Percentiles rank a stretch among this genome's conserved stretches.
These are phyloP conservation scores for Laspeyria flexula DNA, from an alignment of 2,888 invertebrate species.

Conservation along the genomic window DNA sequence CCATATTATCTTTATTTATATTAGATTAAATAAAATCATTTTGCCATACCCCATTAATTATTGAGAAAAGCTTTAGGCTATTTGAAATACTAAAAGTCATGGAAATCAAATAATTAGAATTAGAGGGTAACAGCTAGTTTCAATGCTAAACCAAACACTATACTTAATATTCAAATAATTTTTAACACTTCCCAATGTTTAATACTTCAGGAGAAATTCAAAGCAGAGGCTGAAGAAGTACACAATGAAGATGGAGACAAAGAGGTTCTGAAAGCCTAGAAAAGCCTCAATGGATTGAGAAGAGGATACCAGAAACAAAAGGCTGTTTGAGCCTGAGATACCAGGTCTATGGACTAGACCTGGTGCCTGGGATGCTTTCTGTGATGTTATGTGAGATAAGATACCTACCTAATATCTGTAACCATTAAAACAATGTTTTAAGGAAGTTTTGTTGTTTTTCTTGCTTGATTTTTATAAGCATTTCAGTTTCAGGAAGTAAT, in stretches of 20 bases:
- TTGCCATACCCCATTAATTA: too few species aligned
- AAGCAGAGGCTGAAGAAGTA: slow-evolving; percentile 86
- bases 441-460: not conserved
- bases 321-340: not conserved
- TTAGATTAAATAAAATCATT: too few species aligned
- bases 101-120: too few species aligned
- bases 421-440: not conserved
- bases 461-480: too few species aligned
- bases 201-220: slow-evolving; percentile 81
- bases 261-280: slow-evolving; percentile 75
- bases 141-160: too few species aligned
- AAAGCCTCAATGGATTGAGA: not conserved
- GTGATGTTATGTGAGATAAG: slow-evolving; percentile 31
- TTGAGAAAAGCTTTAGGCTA: too few species aligned
- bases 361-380: slow-evolving; percentile 5
- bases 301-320: not conserved
- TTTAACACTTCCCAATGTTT: not conserved
- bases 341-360: not conserved
- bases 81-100: too few species aligned
- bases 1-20: too few species aligned
- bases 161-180: not conserved
- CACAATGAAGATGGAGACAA: slow-evolving; percentile 84
- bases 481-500: too few species aligned
- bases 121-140: too few species aligned
- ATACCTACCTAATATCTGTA: slow-evolving; percentile 5